phyloP scores from a whole-genome alignment of 2,797 vertebrate species.

The Melopsittacus undulatus region DNA sequence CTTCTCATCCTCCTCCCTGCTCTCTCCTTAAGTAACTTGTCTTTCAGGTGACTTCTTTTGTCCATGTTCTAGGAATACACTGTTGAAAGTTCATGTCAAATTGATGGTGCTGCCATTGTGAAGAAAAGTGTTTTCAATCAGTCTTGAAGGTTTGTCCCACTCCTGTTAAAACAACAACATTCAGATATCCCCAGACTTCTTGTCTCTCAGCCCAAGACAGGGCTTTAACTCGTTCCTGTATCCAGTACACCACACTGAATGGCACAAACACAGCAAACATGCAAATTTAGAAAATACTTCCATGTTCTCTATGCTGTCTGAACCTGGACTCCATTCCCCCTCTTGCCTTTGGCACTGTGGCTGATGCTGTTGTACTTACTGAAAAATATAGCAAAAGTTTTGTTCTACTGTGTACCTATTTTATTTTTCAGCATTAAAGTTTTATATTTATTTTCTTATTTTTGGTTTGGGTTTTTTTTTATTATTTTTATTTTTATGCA shows the following conservation, averaged over 20 bases:
- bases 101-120: not conserved
- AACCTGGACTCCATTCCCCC: not conserved
- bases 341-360: not conserved
- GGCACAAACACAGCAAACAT: not conserved
- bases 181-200: not conserved
- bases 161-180: not conserved
- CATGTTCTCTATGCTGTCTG: rapidly evolving
- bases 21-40: not conserved
- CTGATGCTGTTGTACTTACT: rapidly evolving
- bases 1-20: not conserved
- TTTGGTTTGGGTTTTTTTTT: not conserved
- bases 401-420: not conserved
- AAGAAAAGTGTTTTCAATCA: not conserved
- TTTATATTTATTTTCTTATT: not conserved
- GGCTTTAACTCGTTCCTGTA: not conserved
- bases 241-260: not conserved
- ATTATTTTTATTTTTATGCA: not conserved
- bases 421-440: not conserved
- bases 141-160: not conserved
- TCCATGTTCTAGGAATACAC: not conserved
- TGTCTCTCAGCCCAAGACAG: not conserved
- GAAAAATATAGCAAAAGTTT: not conserved
- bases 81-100: not conserved
- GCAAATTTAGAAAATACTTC: not conserved
- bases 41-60: not conserved